phyloP scores from a whole-genome alignment of 2,113 vertebrate genomes.

The Progne subis region DNA sequence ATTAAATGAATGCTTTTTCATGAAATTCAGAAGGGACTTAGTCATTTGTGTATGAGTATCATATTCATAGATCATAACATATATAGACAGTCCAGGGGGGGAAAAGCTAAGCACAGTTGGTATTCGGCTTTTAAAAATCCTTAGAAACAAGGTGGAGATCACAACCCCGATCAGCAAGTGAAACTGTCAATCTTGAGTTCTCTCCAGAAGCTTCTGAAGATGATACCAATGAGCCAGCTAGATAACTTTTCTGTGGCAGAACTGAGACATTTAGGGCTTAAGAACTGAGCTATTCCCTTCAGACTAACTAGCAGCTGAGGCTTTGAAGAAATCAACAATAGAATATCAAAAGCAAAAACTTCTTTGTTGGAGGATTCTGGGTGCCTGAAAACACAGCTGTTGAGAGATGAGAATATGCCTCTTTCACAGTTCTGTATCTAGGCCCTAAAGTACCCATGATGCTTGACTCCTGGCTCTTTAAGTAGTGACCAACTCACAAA shows the following conservation, averaged over 20 bases:
- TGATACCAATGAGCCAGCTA: background rate
- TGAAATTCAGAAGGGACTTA: background rate
- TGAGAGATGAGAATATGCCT: background rate
- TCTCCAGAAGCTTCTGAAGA: constrained; percentile 37
- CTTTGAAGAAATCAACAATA: constrained; percentile 51
- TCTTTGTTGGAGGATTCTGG: background rate
- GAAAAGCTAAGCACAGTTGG: background rate
- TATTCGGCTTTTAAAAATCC: background rate
- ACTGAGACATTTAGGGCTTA: constrained; percentile 12
- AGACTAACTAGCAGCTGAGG: background rate
- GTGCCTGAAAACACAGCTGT: background rate
- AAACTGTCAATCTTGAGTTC: constrained; percentile 11
- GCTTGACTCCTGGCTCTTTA: background rate
- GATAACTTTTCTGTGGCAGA: background rate
- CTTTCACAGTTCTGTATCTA: background rate
- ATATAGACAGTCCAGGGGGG: background rate
- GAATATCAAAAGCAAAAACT: constrained; percentile 38
- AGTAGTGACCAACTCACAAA: background rate
- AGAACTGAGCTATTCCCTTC: constrained; percentile 35
- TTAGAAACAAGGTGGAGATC: constrained; percentile 12
- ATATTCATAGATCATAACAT: background rate
- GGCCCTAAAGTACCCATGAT: background rate
- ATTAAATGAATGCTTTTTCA: background rate
- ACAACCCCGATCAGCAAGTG: background rate
- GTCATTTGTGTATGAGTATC: background rate